Evolutionary conservation across 2,888 invertebrate genomes (phyloP).

Genomic region (Sarcophaga carnaria): DNA sequence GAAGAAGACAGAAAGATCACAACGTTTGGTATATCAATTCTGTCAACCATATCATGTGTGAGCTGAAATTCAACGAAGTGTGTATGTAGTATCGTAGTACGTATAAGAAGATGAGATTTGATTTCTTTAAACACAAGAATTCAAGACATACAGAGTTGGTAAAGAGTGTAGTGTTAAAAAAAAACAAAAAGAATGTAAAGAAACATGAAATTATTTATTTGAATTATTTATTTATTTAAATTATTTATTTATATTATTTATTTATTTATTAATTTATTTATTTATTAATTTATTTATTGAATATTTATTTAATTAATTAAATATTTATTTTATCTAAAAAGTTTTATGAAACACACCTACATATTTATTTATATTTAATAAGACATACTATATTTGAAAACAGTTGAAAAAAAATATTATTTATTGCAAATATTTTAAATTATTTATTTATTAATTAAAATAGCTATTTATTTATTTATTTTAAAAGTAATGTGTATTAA

Average conservation of each 20-base stretch:
- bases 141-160: neutral
- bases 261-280: conserved; percentile 42
- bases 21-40: conserved; percentile 99
- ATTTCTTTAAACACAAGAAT: too few species aligned
- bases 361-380: conserved; percentile 29
- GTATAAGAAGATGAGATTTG: too few species aligned
- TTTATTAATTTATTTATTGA: conserved; percentile 41
- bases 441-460: conserved; percentile 69
- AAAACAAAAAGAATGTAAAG: neutral
- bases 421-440: conserved; percentile 49
- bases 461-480: conserved; percentile 69
- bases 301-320: conserved; percentile 13
- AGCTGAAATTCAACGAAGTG: conserved; percentile 36
- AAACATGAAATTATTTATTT: conserved; percentile 34
- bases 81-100: neutral
- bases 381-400: conserved; percentile 39
- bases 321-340: conserved; percentile 48
- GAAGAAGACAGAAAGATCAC: conserved; percentile 99
- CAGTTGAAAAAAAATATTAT: conserved; percentile 58
- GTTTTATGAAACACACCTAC: neutral
- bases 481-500: neutral
- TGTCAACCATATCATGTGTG: conserved; percentile 96
- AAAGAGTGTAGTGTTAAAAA: neutral
- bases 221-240: conserved; percentile 68
- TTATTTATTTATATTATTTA: conserved; percentile 69